Base-by-base conservation (phyloP, 2,888 invertebrate genomes). In the Sarcophaga subvicina region DNA sequence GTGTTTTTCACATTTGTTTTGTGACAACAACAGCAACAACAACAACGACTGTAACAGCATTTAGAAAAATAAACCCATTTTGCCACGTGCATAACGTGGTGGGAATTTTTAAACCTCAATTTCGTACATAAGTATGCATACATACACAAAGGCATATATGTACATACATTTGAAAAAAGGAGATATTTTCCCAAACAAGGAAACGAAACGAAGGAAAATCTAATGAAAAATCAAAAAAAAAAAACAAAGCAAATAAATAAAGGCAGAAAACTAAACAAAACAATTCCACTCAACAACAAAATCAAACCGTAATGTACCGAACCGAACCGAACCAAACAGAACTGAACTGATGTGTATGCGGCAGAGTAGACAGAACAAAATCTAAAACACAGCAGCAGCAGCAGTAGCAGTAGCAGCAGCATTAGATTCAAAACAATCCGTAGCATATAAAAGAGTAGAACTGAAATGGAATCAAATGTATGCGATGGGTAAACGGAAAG, bases 71-170 rank as follows among this genome's bases (percentile, higher is more conserved):
- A 69, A 14, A 70, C 49, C 25, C 45, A 83, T 72, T 72, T 73
- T 81, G 80, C 80, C 83, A 83, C 86, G 80, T 82, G 77, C 62
- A 64, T 66, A 83, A 83, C 86, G 86, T 86, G 86, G 80, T 75
- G 73, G 62, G 83, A 86, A 83, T 86, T 78, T 77, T 70, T 45
- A 77, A 73, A 80, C 60, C n/a, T 20, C 49, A 78, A 78, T 73
- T 66, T 47, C 67, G 60, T 60, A 49, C 54, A 14, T 75, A 47
- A 49, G 20, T 62, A 71, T 20, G 20, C 11, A 70, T 49, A 27
- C 47, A 78, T 14, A 54, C 10, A 76, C 62, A 37, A 37, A 8
- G 2, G 6, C 45, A 64, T 20, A 60, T 14, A 49, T 37, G 12
- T 49, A 12, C 47, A 67, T 37, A 67, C 49, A 69, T n/a, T 60